Percentiles rank a stretch among this genome's conserved stretches.
Evolutionary conservation across 2,888 invertebrate species (phyloP).

Genomic region (Agriopis marginaria): DNA sequence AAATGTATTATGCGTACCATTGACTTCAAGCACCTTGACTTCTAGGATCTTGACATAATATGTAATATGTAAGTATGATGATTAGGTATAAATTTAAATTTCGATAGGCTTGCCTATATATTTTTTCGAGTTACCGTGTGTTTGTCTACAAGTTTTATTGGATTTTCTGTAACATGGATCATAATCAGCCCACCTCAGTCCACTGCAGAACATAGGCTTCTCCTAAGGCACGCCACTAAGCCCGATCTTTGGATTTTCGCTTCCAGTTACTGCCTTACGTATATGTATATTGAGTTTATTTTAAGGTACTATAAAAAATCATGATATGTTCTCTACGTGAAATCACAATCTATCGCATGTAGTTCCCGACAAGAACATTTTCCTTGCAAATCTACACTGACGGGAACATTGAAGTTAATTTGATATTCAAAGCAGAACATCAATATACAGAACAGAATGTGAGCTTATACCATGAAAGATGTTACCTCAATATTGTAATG

Average conservation of each 20-base stretch:
- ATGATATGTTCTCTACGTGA: slow-evolving; percentile 46
- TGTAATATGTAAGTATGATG: neutral
- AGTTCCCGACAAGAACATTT: slow-evolving; percentile 51
- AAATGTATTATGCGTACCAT: slow-evolving; percentile 21
- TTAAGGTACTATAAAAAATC: slow-evolving; percentile 6
- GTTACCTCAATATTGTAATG: slow-evolving; percentile 7
- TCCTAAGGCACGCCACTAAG: too few relatives aligned
- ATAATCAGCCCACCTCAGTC: too few relatives aligned
- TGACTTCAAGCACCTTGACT: slow-evolving; percentile 14
- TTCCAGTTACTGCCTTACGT: too few relatives aligned
- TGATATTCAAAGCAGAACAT: slow-evolving; percentile 56
- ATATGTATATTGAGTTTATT: neutral
- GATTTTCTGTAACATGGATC: neutral
- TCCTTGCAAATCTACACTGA: slow-evolving; percentile 48
- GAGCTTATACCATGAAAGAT: slow-evolving; percentile 31
- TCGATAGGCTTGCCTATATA: slow-evolving; percentile 8
- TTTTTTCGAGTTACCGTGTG: neutral
- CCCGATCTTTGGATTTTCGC: too few relatives aligned
- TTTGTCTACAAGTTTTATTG: neutral
- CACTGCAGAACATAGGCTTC: too few relatives aligned
- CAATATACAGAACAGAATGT: slow-evolving; percentile 31
- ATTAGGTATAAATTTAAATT: neutral
- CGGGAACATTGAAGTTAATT: slow-evolving; percentile 52
- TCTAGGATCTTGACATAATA: slow-evolving; percentile 1
- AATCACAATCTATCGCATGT: slow-evolving; percentile 59